A percentile compares a stretch with the other conserved stretches of the same genome.
Evolutionary conservation across 1,140 invertebrate species (phyloP).

Genomic region (Hormaphis cornu): DNA sequence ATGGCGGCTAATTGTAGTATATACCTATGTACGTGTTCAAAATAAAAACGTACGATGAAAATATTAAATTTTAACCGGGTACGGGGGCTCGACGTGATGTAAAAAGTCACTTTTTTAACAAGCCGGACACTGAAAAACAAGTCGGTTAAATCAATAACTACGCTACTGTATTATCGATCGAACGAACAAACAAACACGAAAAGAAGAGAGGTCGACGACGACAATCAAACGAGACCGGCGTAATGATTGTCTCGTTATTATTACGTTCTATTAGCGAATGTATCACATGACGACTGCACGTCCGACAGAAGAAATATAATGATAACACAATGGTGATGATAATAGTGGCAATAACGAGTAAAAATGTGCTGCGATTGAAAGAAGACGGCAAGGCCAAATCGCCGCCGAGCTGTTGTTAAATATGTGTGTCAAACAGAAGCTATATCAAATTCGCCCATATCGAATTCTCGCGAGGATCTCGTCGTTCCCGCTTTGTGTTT

Average conservation of each 20-base stretch:
- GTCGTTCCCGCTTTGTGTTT: too few relatives aligned
- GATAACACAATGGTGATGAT: background rate
- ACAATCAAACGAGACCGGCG: constrained; percentile 16
- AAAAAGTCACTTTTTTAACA: too few relatives aligned
- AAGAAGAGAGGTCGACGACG: background rate
- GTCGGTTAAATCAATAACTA: too few relatives aligned
- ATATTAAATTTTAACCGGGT: too few relatives aligned
- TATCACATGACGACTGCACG: constrained; percentile 32
- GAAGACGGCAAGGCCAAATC: background rate
- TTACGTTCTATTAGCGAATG: constrained; percentile 22
- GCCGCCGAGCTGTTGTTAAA: background rate
- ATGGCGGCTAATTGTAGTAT: too few relatives aligned
- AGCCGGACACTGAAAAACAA: too few relatives aligned
- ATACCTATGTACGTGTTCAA: too few relatives aligned
- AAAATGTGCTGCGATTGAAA: constrained; percentile 1
- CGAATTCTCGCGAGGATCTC: constrained; percentile 1
- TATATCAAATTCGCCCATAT: too few relatives aligned
- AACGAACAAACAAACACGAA: background rate
- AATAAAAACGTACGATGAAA: too few relatives aligned
- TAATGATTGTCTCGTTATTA: constrained; percentile 22
- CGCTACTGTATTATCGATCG: too few relatives aligned
- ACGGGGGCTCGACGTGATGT: too few relatives aligned
- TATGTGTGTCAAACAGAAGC: background rate
- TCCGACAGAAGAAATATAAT: constrained; percentile 17
- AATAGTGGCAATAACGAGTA: background rate